Conservation (phyloP, 2,888 invertebrate genomes). For the Panzeria rudis region DNA sequence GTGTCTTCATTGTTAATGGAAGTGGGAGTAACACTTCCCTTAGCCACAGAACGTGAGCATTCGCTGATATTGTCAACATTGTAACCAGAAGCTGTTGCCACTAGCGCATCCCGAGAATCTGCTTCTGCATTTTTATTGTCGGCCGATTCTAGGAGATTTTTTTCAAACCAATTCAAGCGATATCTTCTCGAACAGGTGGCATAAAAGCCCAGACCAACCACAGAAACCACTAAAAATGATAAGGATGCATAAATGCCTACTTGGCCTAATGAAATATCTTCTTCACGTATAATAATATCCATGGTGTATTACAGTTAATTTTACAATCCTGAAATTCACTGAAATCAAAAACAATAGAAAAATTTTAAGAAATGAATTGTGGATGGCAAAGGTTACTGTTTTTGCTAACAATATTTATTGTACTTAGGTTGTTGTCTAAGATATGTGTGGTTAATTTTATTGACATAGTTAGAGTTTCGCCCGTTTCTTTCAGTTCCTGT, state of each 20-base stretch:
- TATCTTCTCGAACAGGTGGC: conserved; percentile 85
- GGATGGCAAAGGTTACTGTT: not conserved
- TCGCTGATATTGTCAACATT: conserved; percentile 83
- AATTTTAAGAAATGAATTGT: conserved; percentile 45
- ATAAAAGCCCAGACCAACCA: conserved; percentile 84
- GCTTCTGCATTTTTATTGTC: conserved; percentile 82
- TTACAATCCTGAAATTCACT: not conserved
- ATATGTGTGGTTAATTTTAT: not conserved
- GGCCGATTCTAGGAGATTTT: conserved; percentile 85
- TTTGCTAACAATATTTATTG: not conserved
- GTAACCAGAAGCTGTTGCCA: conserved; percentile 80
- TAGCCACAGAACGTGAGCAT: conserved; percentile 79
- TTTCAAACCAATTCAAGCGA: conserved; percentile 86
- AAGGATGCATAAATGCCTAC: conserved; percentile 84
- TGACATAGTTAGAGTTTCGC: too few species aligned
- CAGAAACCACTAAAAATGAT: conserved; percentile 84
- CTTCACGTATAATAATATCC: conserved; percentile 83
- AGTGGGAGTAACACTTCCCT: conserved; percentile 82
- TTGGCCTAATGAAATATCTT: conserved; percentile 82
- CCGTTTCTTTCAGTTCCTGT: too few species aligned
- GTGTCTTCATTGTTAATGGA: conserved; percentile 83
- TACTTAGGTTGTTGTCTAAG: not conserved
- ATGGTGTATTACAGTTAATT: conserved; percentile 72
- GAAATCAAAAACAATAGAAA: conserved; percentile 16
- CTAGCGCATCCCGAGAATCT: conserved; percentile 84